Conservation (phyloP, 2,113 vertebrate species). For the Poecile atricapillus region DNA sequence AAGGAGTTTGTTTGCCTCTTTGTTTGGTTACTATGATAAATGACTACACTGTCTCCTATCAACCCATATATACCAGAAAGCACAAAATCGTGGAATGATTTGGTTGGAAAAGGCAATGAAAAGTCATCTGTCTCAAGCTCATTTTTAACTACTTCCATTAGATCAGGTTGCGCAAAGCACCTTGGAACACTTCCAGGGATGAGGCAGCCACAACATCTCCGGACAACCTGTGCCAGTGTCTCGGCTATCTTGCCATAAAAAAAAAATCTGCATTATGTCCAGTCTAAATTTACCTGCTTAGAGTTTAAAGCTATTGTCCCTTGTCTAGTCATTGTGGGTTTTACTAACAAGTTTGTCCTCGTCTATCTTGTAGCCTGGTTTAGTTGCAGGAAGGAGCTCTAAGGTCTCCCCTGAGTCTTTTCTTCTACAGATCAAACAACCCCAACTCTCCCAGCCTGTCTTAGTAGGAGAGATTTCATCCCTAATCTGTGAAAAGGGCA, state of each 20-base stretch:
- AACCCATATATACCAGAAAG: not conserved
- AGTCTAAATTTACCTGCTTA: not conserved
- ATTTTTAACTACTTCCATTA: not conserved
- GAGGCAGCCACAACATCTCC: not conserved
- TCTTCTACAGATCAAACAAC: rapidly evolving
- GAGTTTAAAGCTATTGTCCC: not conserved
- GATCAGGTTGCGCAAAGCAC: rapidly evolving
- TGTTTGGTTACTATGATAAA: not conserved
- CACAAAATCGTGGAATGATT: not conserved
- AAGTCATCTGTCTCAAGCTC: not conserved
- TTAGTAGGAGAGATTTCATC: not conserved
- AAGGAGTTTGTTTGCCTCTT: not conserved
- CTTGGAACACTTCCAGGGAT: not conserved
- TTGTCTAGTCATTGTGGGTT: not conserved
- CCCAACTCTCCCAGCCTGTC: not conserved
- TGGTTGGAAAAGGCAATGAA: not conserved
- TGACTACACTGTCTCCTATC: not conserved
- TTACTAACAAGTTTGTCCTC: not conserved
- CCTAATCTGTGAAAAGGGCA: not conserved
- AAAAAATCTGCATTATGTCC: not conserved
- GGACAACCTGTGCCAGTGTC: rapidly evolving
- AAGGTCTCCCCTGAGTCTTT: rapidly evolving
- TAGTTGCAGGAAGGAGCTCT: no score
- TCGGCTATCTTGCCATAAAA: not conserved
- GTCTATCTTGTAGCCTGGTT: not conserved